Evolutionary conservation across 1,140 invertebrate species (phyloP), one percentile per base, ranked within the genome.

Genomic region (Drosophila sechellia): DNA sequence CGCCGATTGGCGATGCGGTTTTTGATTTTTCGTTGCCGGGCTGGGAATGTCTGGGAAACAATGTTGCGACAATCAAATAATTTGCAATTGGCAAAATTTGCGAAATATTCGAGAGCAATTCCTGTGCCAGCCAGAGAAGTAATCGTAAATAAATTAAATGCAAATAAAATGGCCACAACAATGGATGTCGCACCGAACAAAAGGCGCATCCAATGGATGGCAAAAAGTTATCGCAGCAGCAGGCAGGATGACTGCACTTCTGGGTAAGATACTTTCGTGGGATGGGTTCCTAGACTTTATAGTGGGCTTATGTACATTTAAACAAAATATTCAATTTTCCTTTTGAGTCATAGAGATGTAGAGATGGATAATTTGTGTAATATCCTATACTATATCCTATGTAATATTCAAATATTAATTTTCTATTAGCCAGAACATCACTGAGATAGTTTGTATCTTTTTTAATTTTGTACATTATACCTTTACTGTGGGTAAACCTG

Each of bases 81-180:
- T 86, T 87, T 87, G 76, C 84, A 86, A 87, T 87, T 83, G 83
- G 52, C 79, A 79, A 83, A 86, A 60, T 89, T 83, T 87, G 81
- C 72, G 68, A 45, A 83, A 74, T 73, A 83, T 77, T 58, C 71
- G 31, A 55, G 60, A 64, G 74, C 45, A 79, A 79, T 79, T 59
- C 40, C 54, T 58, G 31, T 17, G 35, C 11, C 25, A 25, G 17
- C 15, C 39, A 55, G 35, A 22, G 37, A 56, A 75, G 34, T 54
- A 73, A 73, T 72, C 45, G 60, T 69, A 58, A 59, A 58, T 60
- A 50, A 59, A 53, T 66, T 60, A 69, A 77, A 71, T 78, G 58
- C 39, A 75, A 76, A 80, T 81, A 80, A 84, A 84, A 84, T 84
- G 77, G 42, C 77, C 81, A 73, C 77, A 85, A 85, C 81, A 85